Evolutionary conservation across 2,797 vertebrate species (phyloP), one percentile per base, ranked within the genome.

Genomic region (Luscinia megarhynchos): DNA sequence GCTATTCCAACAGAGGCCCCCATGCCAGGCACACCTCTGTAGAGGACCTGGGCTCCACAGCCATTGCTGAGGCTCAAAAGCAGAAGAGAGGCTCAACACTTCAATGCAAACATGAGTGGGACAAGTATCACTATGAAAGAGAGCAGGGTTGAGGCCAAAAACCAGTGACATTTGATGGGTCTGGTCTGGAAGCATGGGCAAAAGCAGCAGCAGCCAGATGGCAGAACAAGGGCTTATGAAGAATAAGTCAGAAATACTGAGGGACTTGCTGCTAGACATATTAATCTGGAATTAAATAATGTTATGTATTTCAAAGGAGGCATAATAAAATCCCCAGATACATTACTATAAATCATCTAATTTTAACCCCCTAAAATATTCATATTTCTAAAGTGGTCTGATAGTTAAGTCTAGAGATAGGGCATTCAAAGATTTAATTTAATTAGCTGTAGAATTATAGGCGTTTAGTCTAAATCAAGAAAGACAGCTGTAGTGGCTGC

Each of bases 331-430:
- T 94, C 88, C 64, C 85, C 45, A 72, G 91, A 94, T 64, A 77
- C 73, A 40, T 79, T 72, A 67, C 70, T 81, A 69, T 80, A 94
- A 94, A 95, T 87, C 2, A 3, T 58, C 64, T 93, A 67, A 92
- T 91, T 92, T 92, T 79, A 95, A 61, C 54, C 70, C 83, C 77
- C 46, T 93, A 70, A 94, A 96, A 96, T 96, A 96, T 93, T 94
- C 50, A 80, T 90, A 80, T 80, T 89, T 87, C 83, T 66, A 66
- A 94, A 96, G 77, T 79, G 88, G 59, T 81, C 63, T 93, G 55
- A 76, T 94, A 80, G 72, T 82, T 93, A 91, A 93, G 62, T 79
- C 80, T 90, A 93, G 87, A 94, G 79, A 88, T 48, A 88, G 77
- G 45, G 40, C 57, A 82, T 88, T 91, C 48, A 93, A 74, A 89